Percentiles rank a stretch among this genome's conserved stretches.
Evolutionary conservation across 2,113 vertebrate species (phyloP).

Genomic region (Ictalurus punctatus): DNA sequence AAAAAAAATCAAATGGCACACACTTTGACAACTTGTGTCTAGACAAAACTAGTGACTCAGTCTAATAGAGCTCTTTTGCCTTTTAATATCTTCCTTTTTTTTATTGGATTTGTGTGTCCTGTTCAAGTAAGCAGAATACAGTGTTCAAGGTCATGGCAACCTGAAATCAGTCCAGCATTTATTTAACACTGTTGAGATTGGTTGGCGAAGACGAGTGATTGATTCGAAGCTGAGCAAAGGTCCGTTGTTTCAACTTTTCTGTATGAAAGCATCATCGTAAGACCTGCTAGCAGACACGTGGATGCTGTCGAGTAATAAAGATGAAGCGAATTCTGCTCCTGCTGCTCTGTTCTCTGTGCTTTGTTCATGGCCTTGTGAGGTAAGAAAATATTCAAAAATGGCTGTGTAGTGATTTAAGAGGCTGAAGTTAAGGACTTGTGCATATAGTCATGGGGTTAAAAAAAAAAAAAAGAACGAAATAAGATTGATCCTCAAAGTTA

Average conservation of each 20-base stretch:
- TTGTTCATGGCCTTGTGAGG: constrained; percentile 23
- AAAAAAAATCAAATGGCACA: background rate
- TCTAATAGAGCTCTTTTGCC: background rate
- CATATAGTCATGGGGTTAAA: background rate
- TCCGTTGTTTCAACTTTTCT: background rate
- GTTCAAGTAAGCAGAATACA: background rate
- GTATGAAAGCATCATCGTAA: background rate
- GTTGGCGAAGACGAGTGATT: background rate
- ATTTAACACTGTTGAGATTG: background rate
- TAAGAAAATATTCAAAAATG: background rate
- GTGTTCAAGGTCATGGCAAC: background rate
- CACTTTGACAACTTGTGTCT: background rate
- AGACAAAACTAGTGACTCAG: background rate
- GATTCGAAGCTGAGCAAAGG: background rate
- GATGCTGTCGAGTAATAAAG: constrained; percentile 10
- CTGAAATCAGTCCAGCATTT: background rate
- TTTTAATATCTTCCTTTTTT: background rate
- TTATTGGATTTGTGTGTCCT: background rate
- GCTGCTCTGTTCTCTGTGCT: background rate
- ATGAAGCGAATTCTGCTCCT: constrained; percentile 32
- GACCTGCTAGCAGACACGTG: background rate
- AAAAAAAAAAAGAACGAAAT: background rate
- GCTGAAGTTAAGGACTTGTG: background rate
- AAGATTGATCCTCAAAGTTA: background rate
- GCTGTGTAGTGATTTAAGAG: constrained; percentile 1